Base-by-base conservation (phyloP, 2,113 vertebrate species). In the Nibea coibor region DNA sequence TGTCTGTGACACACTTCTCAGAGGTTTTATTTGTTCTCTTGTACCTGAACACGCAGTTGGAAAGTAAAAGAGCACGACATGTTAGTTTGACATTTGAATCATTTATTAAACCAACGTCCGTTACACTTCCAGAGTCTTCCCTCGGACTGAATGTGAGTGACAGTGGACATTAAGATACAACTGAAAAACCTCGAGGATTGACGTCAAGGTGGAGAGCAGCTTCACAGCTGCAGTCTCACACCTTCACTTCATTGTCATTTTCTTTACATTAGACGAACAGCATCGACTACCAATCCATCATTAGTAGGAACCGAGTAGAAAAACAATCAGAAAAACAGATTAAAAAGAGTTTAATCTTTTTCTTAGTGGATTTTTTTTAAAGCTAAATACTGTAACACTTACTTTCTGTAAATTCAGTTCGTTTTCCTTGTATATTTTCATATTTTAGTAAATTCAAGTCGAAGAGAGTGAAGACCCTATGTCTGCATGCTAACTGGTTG, bases 81-180 rank as follows among this genome's bases (percentile, higher is more conserved):
- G 3, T 50, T 54, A 39, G 47, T 88, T 88, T 87, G 69, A 86
- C 78, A 83, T 91, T 89, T 89, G 72, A 92, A 81, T 89, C 16
- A 47, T 93, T 94, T 93, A 94, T 94, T 93, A 90, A 91, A 90
- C 88, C 92, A 90, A 84, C 68, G 11, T 89, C 81, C 53, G 74
- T 89, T 91, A 82, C 83, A 88, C 80, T 85, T 81, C 72, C 84
- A 84, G 76, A 81, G 69, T 82, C 83, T 75, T 87, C 78, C 81
- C 68, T 88, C 26, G 54, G 70, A 90, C 85, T 83, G 73, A 80
- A 56, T 62, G 85, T 84, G 80, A 81, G 81, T 88, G 88, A 91
- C 72, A 86, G 86, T 81, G 83, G 89, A 89, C 77, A 67, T 75
- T 82, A 83, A 86, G 47, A 63, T 67, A 86, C 59, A 86, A 90